Base-by-base conservation (phyloP, 1,140 invertebrate genomes). In the Uloborus diversus region DNA sequence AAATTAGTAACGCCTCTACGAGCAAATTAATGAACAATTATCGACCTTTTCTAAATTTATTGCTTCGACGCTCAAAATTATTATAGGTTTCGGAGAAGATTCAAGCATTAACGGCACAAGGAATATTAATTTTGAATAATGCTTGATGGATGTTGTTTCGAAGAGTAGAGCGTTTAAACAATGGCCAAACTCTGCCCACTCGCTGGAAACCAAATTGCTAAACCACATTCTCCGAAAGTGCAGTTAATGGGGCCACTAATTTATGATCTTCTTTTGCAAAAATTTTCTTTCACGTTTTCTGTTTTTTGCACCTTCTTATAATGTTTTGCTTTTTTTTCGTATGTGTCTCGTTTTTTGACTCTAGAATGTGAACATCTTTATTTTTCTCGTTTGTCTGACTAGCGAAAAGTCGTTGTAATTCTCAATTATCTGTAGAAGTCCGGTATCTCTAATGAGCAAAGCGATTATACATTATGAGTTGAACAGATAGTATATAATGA, bases 111-210 rank as follows among this genome's bases (percentile, higher is more conserved):
- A 66, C 37, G 37, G 62, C 61, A 47, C 4, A 64, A 23, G 32
- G 73, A 78, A 78, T 78, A 78, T 78, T 78, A 78, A 78, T 78
- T 78, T 57, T 59, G 73, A 56, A 64, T 78, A 78, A 78, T 78
- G 37, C 53, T 47, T 64, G 70, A 75, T 75, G 23, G 70, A 75
- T 75, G 70, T 57, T 37, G 9, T 14, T 14, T 7, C 28, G 9
- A 4, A 57, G 59, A 62, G 23, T 20, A 62, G 17, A 9, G 17
- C n/a, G n/a, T 23, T 20, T 23, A 5, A 35, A 30, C 51, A 42
- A 70, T 30, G 17, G 47, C 51, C 25, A 17, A 17, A 0, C 37
- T 13, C 32, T 28, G 25, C 47, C 28, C 35, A 42, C 30, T 51
- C 14, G 33, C 33, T 27, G 14, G 13, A 13, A 17, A 25, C 53